Conservation (phyloP, 2,797 vertebrate species). For the Syndactyla subalaris region DNA sequence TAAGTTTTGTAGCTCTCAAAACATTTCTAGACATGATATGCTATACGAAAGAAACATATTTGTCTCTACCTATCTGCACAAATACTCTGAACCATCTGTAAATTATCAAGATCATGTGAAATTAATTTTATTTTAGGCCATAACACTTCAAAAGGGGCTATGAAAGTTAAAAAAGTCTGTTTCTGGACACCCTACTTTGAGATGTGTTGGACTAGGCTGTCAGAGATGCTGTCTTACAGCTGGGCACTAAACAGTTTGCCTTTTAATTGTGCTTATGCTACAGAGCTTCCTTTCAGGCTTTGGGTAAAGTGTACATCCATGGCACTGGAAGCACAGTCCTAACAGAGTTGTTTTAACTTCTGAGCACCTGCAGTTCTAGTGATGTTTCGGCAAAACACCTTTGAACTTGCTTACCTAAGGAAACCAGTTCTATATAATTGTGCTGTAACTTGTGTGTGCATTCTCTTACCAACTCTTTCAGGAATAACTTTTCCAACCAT, state of each 20-base stretch:
- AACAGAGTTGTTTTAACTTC: background rate
- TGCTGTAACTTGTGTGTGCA: background rate
- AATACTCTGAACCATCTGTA: background rate
- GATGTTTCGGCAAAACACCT: background rate
- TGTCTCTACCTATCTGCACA: background rate
- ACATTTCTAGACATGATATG: background rate
- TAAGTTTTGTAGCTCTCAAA: conserved; percentile 79
- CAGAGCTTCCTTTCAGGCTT: background rate
- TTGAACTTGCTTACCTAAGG: background rate
- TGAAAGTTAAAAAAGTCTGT: background rate
- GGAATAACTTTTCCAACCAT: background rate
- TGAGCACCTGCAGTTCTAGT: background rate
- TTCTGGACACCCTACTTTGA: background rate
- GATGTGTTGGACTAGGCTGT: background rate
- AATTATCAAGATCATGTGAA: background rate
- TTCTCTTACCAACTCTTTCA: background rate
- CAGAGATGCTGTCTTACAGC: background rate
- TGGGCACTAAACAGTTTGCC: background rate
- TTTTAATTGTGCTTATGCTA: background rate
- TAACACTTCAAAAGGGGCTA: background rate
- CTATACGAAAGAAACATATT: background rate
- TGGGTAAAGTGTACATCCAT: background rate
- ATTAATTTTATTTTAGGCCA: background rate
- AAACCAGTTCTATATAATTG: background rate
- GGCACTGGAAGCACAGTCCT: rapidly evolving